Conservation (phyloP, 2,888 invertebrate species). For the Apodemia duryi region DNA sequence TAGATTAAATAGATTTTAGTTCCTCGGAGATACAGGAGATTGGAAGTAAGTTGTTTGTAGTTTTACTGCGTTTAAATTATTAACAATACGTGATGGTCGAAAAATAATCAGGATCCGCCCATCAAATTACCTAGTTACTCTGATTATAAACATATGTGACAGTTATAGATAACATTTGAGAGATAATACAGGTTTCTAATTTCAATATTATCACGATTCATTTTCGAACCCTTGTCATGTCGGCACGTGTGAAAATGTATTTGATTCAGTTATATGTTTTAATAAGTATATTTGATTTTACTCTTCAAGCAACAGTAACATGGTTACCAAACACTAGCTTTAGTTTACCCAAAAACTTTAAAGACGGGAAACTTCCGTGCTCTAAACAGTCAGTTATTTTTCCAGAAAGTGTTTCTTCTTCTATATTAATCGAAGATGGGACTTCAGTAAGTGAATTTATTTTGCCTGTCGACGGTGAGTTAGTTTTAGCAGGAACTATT, state of each 20-base stretch:
- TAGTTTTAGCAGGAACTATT: slow-evolving; percentile 49
- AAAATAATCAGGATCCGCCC: not conserved
- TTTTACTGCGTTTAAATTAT: too few species aligned
- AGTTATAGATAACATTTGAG: not conserved
- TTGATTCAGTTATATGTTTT: slow-evolving; percentile 20
- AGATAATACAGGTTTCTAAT: not conserved
- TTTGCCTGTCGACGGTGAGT: slow-evolving; percentile 60
- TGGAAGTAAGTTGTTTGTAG: too few species aligned
- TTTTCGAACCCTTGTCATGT: slow-evolving; percentile 4
- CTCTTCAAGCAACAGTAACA: slow-evolving; percentile 48
- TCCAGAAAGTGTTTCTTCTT: slow-evolving; percentile 46
- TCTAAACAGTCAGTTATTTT: slow-evolving; percentile 62
- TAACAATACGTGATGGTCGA: too few species aligned
- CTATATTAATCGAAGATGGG: slow-evolving; percentile 45
- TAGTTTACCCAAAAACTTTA: slow-evolving; percentile 54
- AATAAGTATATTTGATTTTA: slow-evolving; percentile 34
- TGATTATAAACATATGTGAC: not conserved
- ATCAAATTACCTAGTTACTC: not conserved
- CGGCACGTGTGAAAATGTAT: slow-evolving; percentile 2
- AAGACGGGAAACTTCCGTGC: slow-evolving; percentile 56
- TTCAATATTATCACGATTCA: not conserved
- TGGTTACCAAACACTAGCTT: slow-evolving; percentile 62
- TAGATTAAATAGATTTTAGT: too few species aligned
- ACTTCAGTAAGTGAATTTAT: slow-evolving; percentile 48
- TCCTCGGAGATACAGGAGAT: too few species aligned